Percentiles rank a stretch among this genome's conserved stretches.
These are phyloP conservation scores for Spilarctia lutea DNA, from an alignment of 2,888 invertebrate genomes.

Conservation along the genomic window DNA sequence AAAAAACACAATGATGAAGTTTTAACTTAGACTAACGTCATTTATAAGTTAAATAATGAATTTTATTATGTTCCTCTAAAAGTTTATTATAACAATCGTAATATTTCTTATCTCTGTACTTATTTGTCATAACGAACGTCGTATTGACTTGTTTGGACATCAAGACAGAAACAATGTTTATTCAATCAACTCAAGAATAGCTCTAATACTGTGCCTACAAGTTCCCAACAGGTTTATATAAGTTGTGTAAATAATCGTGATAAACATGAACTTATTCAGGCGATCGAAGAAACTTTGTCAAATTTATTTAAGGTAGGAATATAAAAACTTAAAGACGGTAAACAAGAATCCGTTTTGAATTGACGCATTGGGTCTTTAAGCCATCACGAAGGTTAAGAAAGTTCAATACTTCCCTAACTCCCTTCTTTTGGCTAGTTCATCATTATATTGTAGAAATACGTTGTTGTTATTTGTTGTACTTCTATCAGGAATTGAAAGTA, in stretches of 20 bases:
- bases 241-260: background rate
- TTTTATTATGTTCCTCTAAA: background rate
- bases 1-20: background rate
- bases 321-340: background rate
- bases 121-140: background rate
- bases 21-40: background rate
- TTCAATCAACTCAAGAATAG: slow-evolving; percentile 27
- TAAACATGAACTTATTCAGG: slow-evolving; percentile 13
- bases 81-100: background rate
- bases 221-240: background rate
- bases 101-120: slow-evolving; percentile 13
- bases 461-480: too few species aligned
- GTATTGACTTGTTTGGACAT: slow-evolving; percentile 1
- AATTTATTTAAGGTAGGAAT: slow-evolving; percentile 60
- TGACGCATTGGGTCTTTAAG: too few species aligned
- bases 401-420: background rate
- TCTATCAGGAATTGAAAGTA: background rate
- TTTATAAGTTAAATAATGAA: background rate
- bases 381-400: background rate
- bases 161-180: slow-evolving; percentile 25
- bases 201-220: slow-evolving; percentile 10
- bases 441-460: background rate
- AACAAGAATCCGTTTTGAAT: too few species aligned
- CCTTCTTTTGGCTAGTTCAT: background rate
- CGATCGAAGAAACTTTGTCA: slow-evolving; percentile 50